Percentiles rank a stretch among this genome's conserved stretches.
These are phyloP conservation scores for Gymnobelideus leadbeateri DNA, from an alignment of 2,113 vertebrate genomes.

Conservation along the genomic window DNA sequence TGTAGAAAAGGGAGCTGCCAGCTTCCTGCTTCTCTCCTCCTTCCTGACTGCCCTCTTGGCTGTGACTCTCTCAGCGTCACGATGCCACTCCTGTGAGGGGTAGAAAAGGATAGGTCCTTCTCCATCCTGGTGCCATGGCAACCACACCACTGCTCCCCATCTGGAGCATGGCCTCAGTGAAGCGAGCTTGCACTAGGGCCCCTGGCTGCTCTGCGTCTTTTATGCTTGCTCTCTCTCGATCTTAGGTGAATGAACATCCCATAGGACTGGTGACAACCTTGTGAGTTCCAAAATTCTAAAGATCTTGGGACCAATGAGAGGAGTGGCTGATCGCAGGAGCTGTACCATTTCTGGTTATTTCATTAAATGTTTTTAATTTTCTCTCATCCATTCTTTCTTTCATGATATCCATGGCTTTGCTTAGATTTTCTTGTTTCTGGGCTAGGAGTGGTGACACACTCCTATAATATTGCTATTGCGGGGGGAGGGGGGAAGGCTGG, in stretches of 20 bases:
- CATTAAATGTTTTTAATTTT: background rate
- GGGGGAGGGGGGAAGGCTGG: too few relatives aligned
- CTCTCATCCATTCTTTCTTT: background rate
- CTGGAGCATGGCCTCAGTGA: constrained; percentile 1
- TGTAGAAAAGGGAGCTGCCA: background rate
- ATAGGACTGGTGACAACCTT: background rate
- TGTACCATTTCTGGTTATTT: background rate
- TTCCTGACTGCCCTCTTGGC: background rate
- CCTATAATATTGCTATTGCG: background rate
- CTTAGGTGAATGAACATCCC: background rate
- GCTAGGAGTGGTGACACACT: background rate
- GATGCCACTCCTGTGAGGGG: constrained; percentile 6
- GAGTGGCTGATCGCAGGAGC: background rate
- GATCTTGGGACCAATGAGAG: background rate
- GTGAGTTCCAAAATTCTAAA: background rate
- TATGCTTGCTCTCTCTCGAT: background rate
- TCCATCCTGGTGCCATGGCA: constrained; percentile 4
- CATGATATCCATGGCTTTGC: background rate
- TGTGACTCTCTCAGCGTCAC: background rate
- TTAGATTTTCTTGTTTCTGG: background rate
- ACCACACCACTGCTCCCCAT: background rate
- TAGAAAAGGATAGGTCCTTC: constrained; percentile 4
- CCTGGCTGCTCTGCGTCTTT: background rate
- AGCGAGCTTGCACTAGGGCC: background rate
- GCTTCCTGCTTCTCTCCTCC: background rate